phyloP scores from a whole-genome alignment of 2,888 invertebrate species.

The Prionchulus punctatus region DNA sequence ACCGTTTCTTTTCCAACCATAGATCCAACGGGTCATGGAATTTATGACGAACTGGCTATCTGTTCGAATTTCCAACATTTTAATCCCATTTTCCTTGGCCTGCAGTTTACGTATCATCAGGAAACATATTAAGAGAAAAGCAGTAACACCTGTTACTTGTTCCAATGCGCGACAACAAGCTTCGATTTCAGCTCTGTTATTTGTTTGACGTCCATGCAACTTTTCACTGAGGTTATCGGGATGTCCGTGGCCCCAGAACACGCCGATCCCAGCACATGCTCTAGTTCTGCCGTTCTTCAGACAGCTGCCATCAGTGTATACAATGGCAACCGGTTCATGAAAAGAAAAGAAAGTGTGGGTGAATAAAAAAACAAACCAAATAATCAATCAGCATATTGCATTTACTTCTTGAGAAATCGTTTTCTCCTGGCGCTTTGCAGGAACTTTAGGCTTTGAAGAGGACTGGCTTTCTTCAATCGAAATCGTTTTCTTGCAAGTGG shows the following conservation, averaged over 20 bases:
- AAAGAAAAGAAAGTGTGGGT: no score
- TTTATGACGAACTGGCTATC: slow-evolving; percentile 78
- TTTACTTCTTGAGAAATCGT: no score
- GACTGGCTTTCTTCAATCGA: no score
- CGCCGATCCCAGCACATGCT: slow-evolving; percentile 74
- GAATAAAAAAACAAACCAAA: no score
- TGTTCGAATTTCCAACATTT: slow-evolving; percentile 61
- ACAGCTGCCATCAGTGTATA: slow-evolving; percentile 88
- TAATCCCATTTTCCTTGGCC: slow-evolving; percentile 46
- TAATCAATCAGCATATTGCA: no score
- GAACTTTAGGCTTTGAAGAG: no score
- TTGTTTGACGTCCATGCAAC: slow-evolving; percentile 48
- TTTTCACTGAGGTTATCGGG: slow-evolving; percentile 34
- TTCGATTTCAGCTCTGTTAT: slow-evolving; percentile 89
- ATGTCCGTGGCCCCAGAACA: slow-evolving; percentile 67
- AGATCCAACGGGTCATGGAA: slow-evolving; percentile 64
- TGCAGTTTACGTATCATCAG: slow-evolving; percentile 30
- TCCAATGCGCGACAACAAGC: slow-evolving; percentile 53
- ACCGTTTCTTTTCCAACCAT: slow-evolving; percentile 65
- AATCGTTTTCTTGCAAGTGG: no score
- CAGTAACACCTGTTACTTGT: slow-evolving; percentile 17
- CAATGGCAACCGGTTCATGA: no score
- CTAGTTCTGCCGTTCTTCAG: slow-evolving; percentile 56
- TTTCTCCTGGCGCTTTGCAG: no score
- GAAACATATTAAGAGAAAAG: no score